Evolutionary conservation across 1,140 invertebrate genomes (phyloP).

Genomic region (Drosophila bocqueti): DNA sequence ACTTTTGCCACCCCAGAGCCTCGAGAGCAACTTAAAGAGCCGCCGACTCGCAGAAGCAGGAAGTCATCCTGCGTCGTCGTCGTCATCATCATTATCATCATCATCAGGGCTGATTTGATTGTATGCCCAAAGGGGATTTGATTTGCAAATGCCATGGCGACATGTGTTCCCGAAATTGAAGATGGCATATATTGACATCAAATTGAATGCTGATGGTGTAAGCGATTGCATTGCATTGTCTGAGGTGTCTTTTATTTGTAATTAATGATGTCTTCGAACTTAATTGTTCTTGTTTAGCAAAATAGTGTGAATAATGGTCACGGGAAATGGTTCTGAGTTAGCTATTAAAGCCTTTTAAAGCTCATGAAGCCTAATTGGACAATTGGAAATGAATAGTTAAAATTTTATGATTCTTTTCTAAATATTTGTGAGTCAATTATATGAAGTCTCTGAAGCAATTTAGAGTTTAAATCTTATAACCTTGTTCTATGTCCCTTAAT

Average conservation of each 20-base stretch:
- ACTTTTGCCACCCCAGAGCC: neutral
- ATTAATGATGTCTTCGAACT: slow-evolving; percentile 25
- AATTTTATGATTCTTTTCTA: too few species aligned
- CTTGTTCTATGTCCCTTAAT: too few species aligned
- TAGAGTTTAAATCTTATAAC: neutral
- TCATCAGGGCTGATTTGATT: slow-evolving; percentile 67
- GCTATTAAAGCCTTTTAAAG: too few species aligned
- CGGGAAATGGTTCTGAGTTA: slow-evolving; percentile 13
- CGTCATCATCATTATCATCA: slow-evolving; percentile 33
- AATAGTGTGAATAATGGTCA: slow-evolving; percentile 1
- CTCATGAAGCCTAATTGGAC: too few species aligned
- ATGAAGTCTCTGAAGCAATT: too few species aligned
- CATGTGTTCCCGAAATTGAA: slow-evolving; percentile 54
- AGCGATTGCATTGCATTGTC: slow-evolving; percentile 26
- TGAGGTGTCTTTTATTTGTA: slow-evolving; percentile 12
- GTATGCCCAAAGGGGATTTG: slow-evolving; percentile 39
- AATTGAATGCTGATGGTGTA: slow-evolving; percentile 40
- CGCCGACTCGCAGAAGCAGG: slow-evolving; percentile 15
- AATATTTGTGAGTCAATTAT: too few species aligned
- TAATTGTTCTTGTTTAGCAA: slow-evolving; percentile 19
- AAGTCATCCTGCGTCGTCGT: slow-evolving; percentile 28
- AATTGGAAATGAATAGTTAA: too few species aligned
- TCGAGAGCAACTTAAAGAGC: slow-evolving; percentile 48
- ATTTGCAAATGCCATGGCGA: slow-evolving; percentile 48
- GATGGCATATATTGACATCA: slow-evolving; percentile 43